Conservation (phyloP, 2,113 vertebrate species). For the Lampris incognitus region DNA sequence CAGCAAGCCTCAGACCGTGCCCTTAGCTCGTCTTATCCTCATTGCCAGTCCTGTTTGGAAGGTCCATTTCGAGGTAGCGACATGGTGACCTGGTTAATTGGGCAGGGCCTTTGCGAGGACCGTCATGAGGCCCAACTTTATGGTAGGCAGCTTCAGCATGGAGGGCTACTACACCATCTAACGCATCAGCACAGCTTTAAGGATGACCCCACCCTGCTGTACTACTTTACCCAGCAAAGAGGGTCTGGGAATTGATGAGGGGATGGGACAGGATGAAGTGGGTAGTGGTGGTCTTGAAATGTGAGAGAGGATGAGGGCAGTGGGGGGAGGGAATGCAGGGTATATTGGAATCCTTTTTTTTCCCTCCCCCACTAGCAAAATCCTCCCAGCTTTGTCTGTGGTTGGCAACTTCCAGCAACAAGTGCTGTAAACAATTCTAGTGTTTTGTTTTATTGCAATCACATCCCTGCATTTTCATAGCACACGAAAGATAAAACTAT, state of each 20-base stretch:
- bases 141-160: conserved; percentile 83
- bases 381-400: too few species aligned
- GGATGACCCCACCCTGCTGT: conserved; percentile 82
- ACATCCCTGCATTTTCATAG: too few species aligned
- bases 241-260: neutral
- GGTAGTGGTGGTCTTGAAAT: neutral
- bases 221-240: conserved; percentile 71
- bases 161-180: conserved; percentile 83
- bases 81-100: conserved; percentile 89
- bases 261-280: neutral
- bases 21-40: neutral
- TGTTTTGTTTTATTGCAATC: too few species aligned
- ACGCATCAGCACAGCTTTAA: conserved; percentile 82
- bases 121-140: conserved; percentile 85
- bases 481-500: too few species aligned
- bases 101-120: conserved; percentile 85
- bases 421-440: too few species aligned
- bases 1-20: conserved; percentile 13
- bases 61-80: conserved; percentile 85
- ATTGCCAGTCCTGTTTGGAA: neutral
- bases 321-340: neutral
- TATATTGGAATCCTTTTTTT: neutral
- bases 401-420: too few species aligned
- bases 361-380: neutral
- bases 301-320: neutral